A percentile compares a stretch with the other conserved stretches of the same genome.
These are phyloP conservation scores for Clepsis dumicolana DNA, from an alignment of 2,888 invertebrate genomes.

Conservation along the genomic window DNA sequence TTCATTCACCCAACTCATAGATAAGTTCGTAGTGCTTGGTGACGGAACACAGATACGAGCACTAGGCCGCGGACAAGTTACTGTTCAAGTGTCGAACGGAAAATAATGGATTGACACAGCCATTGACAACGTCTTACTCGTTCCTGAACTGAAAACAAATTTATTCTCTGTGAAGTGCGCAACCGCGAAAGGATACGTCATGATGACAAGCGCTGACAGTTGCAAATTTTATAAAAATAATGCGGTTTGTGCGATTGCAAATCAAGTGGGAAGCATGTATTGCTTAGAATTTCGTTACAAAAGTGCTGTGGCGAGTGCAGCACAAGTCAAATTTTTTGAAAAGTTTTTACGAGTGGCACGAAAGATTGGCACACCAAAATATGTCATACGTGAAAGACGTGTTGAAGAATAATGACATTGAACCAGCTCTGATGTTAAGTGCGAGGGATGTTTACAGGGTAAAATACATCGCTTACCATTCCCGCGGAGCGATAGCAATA, in stretches of 20 bases:
- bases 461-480: conserved; percentile 49
- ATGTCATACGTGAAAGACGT: conserved; percentile 34
- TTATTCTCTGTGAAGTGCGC: conserved; percentile 36
- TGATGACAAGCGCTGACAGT: not conserved
- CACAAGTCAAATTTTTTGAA: not conserved
- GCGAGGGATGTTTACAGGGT: conserved; percentile 48
- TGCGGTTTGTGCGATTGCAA: conserved; percentile 23
- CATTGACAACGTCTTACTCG: conserved; percentile 32
- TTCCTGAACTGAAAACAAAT: conserved; percentile 39
- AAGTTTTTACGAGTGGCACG: conserved; percentile 43
- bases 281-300: conserved; percentile 19
- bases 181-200: not conserved
- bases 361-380: conserved; percentile 44
- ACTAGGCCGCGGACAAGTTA: conserved; percentile 26
- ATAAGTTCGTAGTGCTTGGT: conserved; percentile 36
- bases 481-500: conserved; percentile 45
- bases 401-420: conserved; percentile 47
- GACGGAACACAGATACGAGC: conserved; percentile 14
- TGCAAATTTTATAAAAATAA: conserved; percentile 32
- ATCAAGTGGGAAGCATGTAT: conserved; percentile 20
- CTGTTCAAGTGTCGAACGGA: conserved; percentile 23
- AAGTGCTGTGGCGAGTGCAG: not conserved
- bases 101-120: conserved; percentile 34
- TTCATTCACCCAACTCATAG: conserved; percentile 19
- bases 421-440: conserved; percentile 31